Percentiles rank a stretch among this genome's conserved stretches.
phyloP scores from a whole-genome alignment of 2,797 vertebrate species.

The Tokudaia muenninki region DNA sequence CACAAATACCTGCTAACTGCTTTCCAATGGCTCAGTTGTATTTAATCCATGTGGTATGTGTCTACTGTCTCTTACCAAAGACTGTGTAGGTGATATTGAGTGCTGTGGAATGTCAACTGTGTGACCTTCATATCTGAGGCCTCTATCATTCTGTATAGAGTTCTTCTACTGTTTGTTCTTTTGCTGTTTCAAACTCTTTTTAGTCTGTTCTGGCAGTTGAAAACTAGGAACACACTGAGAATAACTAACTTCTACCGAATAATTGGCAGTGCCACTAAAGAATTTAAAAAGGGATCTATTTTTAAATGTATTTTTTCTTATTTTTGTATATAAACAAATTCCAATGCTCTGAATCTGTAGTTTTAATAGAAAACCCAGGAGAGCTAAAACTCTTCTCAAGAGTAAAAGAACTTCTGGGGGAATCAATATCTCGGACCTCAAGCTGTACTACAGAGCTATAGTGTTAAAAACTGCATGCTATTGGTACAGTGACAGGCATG shows the following conservation, averaged over 20 bases:
- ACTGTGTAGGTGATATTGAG: background rate
- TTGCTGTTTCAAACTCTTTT: background rate
- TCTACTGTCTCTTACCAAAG: background rate
- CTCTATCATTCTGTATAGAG: background rate
- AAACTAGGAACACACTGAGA: background rate
- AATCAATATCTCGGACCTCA: too few species aligned
- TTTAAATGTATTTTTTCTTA: too few species aligned
- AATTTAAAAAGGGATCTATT: background rate
- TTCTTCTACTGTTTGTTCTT: background rate
- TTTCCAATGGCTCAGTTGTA: background rate
- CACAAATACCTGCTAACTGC: background rate
- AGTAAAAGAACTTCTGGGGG: too few species aligned
- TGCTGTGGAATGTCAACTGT: background rate
- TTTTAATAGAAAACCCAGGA: background rate
- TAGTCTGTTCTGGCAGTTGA: background rate
- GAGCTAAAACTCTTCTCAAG: too few species aligned
- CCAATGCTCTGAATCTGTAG: background rate
- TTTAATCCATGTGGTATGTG: background rate
- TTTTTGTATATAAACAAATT: background rate
- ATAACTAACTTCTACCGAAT: background rate
- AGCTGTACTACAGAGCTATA: too few species aligned
- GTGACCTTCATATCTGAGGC: background rate
- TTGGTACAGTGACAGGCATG: too few species aligned
- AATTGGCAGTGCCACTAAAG: background rate
- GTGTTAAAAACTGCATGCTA: too few species aligned